phyloP scores from a whole-genome alignment of 2,797 vertebrate genomes.

The Anas bernieri region DNA sequence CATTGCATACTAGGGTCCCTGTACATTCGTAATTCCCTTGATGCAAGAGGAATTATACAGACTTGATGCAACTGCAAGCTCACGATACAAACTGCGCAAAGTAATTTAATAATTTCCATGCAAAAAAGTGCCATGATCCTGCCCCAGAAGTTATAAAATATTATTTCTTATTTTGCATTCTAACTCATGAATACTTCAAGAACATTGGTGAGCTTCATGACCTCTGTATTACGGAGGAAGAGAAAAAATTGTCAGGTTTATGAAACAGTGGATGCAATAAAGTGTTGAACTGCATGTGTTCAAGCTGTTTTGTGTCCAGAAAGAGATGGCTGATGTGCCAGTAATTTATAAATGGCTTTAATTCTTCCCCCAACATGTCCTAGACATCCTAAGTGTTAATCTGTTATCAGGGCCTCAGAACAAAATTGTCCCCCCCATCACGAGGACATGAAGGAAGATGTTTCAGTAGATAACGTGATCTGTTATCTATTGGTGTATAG shows the following conservation, averaged over 20 bases:
- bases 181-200: background rate
- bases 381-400: background rate
- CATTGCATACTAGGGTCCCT: background rate
- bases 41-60: background rate
- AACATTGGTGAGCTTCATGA: background rate
- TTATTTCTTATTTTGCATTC: background rate
- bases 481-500: background rate
- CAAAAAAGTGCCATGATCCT: background rate
- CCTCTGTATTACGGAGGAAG: background rate
- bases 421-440: background rate
- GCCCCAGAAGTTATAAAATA: background rate
- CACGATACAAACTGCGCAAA: background rate
- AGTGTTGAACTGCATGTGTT: background rate
- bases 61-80: background rate
- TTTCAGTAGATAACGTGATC: background rate
- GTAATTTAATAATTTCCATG: background rate
- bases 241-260: background rate
- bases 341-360: background rate
- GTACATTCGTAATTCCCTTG: background rate
- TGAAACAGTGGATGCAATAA: background rate
- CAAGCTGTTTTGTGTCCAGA: background rate
- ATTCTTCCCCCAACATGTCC: background rate
- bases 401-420: background rate
- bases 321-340: background rate
- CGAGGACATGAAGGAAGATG: background rate